Base-by-base conservation (phyloP, 2,113 vertebrate species). In the Rhinogobius similis region DNA sequence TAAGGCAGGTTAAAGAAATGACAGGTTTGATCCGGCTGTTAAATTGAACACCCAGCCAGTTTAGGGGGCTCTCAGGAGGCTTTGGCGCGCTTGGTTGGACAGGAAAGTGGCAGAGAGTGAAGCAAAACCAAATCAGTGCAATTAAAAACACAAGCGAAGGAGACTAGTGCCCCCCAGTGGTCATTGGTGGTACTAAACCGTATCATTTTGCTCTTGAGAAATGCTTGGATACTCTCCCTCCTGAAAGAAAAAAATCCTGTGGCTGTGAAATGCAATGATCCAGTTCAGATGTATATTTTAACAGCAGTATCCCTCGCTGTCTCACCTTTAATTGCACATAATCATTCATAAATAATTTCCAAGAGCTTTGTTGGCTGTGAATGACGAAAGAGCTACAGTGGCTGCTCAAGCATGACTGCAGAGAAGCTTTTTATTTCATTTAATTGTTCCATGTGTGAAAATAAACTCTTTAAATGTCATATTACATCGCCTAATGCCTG, bases 141-240 rank as follows among this genome's bases (percentile, higher is more conserved):
- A 88, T 88, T 82, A 86, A 65, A 26, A 27, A 59, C 39, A 48
- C 70, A 83, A 85, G 79, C 75, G 68, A n/a, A 83, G 84, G 76
- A 85, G 82, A 82, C 62, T 82, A 90, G 78, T 88, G 90, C 82
- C 88, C 85, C 79, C 90, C 55, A 88, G 89, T 88, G 90, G 78
- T 77, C 24, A 63, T 67, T 58, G 46, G n/a, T 29, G 70, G 24
- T 70, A 56, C 38, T 58, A 13, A 44, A 71, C 66, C 36, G 10
- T 56, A 26, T 72, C 26, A 24, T 14, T 39, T 23, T 70, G 27
- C 20, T 68, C 18, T 20, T 41, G 29, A 32, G 64, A 79, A 18
- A 27, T 0, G 21, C 52, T 50, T 52, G 12, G 56, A 50, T 62
- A 62, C 68, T 77, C 39, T 77, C 12, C 26, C 2, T 5, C 26